phyloP scores from a whole-genome alignment of 2,888 invertebrate genomes.

The Apamea monoglypha region DNA sequence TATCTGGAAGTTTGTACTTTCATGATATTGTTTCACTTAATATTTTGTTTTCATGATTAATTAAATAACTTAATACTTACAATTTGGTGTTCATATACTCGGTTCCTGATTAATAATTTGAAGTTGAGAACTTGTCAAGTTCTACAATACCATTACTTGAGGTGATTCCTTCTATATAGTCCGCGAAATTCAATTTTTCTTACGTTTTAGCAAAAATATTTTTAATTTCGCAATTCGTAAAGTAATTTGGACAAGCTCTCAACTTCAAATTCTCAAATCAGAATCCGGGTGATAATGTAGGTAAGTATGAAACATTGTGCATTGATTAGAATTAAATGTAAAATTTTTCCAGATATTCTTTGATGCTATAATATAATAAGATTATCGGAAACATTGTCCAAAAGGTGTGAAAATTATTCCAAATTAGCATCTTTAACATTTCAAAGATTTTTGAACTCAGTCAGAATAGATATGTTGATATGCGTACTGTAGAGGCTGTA shows the following conservation, averaged over 20 bases:
- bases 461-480: neutral
- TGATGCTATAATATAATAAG: no score
- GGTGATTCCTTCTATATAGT: neutral
- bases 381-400: slow-evolving; percentile 1
- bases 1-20: neutral
- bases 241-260: neutral
- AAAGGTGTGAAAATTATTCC: slow-evolving; percentile 6
- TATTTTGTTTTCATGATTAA: neutral
- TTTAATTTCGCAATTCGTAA: no score
- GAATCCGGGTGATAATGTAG: no score
- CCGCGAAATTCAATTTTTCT: no score
- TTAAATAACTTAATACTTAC: neutral
- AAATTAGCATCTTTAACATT: slow-evolving; percentile 20
- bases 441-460: neutral
- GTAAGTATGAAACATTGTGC: no score
- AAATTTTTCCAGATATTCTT: no score
- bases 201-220: neutral
- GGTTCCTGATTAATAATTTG: neutral
- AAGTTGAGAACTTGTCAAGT: neutral
- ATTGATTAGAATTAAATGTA: no score
- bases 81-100: neutral
- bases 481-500: neutral
- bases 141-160: neutral
- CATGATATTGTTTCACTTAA: neutral
- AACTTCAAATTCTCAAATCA: neutral